Base-by-base conservation (phyloP, 2,113 vertebrate species). In the Ameiurus melas region DNA sequence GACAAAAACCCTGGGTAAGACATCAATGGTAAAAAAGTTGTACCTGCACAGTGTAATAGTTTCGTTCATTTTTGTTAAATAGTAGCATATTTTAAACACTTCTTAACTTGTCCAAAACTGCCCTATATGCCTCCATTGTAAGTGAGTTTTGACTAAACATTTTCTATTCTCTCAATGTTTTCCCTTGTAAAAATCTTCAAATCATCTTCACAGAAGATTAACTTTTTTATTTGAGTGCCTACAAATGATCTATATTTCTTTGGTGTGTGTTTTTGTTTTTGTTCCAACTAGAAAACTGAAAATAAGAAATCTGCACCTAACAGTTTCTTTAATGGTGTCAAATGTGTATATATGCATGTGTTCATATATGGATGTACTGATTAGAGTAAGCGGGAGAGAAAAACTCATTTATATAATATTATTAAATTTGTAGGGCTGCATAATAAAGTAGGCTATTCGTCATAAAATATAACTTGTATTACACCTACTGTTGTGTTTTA, bases 1-100 rank as follows among this genome's bases (percentile, higher is more conserved):
- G 98, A 99, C 84, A 98, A 97, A 86, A 99, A 99, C 91, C 95
- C 97, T 86, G 98, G 98, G 98, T 99, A 95, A 92, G 88, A 73
- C 10, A 12, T 70, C 43, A 70, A 9, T 17, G 6, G 27, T 47
- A 2, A 55, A 25, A 5, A 22, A 55, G 17, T 3, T 10, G 7
- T 27, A 78, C 75, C 12, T 51, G 43, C 5, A 57, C 14, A 22
- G 55, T 36, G 30, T 81, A 58, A 22, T 25, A 17, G 77, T 16
- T 78, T 53, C 0, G 39, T 27, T 77, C 20, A 17, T 77, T 77
- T 77, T 47, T 73, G 19, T 73, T 43, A 73, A 75, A 47, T 43
- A 71, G 9, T 75, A 75, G 20, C 71, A 0, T 9, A 36, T 36
- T n/a, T n/a, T 66, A 66, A 66, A n/a, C 62, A 64, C 25, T 64